These are phyloP conservation scores for Ameiurus melas DNA, from an alignment of 2,113 vertebrate species.

Conservation along the genomic window DNA sequence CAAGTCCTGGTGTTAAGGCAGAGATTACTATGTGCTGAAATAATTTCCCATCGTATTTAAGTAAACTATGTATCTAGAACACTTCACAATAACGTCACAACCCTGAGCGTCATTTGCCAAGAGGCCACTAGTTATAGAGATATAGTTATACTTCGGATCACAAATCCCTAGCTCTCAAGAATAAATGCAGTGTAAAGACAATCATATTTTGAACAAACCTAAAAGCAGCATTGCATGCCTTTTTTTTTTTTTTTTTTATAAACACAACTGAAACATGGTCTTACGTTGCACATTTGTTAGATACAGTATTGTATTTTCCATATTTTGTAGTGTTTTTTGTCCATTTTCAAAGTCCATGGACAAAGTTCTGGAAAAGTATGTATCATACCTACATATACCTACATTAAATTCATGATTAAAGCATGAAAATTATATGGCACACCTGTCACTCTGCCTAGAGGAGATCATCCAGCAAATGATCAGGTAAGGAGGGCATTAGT, in stretches of 20 bases:
- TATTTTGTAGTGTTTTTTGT: neutral
- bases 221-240: neutral
- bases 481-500: neutral
- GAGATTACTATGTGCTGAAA: neutral
- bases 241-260: too few relatives aligned
- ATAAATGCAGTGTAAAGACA: neutral
- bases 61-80: neutral
- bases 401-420: neutral
- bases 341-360: too few relatives aligned
- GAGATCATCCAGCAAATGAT: neutral
- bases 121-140: neutral
- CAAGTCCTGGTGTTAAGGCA: neutral
- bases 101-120: neutral
- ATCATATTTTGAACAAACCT: neutral
- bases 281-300: neutral
- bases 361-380: neutral
- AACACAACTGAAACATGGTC: neutral
- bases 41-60: neutral
- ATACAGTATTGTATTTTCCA: neutral
- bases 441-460: neutral
- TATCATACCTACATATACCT: too few relatives aligned
- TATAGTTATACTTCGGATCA: neutral
- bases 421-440: neutral
- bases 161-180: neutral
- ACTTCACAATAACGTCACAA: neutral